These are phyloP conservation scores for Myotis vivesi DNA, from an alignment of 2,797 vertebrate species.

Conservation along the genomic window DNA sequence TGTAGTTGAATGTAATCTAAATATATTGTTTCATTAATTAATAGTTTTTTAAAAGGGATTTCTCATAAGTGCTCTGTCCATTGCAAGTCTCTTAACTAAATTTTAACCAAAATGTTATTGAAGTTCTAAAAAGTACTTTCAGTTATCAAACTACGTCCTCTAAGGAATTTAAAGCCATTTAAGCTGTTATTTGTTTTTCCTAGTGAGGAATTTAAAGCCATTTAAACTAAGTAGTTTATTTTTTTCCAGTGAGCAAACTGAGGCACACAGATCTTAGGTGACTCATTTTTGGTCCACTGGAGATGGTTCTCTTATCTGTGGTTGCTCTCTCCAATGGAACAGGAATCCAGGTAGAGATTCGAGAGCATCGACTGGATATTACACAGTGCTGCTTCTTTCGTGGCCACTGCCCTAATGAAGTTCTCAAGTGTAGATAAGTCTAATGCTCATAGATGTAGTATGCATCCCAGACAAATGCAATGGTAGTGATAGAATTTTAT, in stretches of 20 bases:
- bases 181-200: background rate
- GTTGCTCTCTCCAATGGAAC: background rate
- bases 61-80: background rate
- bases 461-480: background rate
- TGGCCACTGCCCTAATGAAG: background rate
- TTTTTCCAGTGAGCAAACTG: background rate
- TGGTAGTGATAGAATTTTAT: background rate
- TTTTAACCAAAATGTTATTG: slow-evolving; percentile 18
- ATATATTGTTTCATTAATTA: background rate
- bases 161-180: slow-evolving; percentile 29
- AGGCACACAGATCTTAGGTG: background rate
- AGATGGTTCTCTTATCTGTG: background rate
- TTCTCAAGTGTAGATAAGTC: background rate
- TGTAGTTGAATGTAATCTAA: background rate
- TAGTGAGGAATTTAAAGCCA: background rate
- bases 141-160: background rate
- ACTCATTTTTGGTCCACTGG: background rate
- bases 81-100: slow-evolving; percentile 14
- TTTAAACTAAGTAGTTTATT: background rate
- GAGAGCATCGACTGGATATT: background rate
- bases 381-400: background rate
- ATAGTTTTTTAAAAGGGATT: background rate
- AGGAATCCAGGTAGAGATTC: background rate
- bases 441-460: background rate
- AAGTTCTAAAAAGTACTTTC: slow-evolving; percentile 5